These are phyloP conservation scores for Threskiornis aethiopicus DNA, from an alignment of 2,797 vertebrate genomes.

Conservation along the genomic window DNA sequence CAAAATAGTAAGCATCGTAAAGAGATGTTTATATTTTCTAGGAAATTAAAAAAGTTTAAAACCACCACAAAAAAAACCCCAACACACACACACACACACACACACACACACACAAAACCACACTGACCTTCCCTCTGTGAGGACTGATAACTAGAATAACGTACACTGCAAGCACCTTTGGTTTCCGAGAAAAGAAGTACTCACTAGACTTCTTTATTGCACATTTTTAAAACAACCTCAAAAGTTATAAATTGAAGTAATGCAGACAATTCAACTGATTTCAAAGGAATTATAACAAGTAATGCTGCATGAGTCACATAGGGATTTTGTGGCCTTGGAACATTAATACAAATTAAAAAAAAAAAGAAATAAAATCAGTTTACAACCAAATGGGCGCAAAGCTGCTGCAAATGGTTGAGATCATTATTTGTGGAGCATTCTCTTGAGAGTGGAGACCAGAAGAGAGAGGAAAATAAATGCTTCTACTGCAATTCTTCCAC, in stretches of 20 bases:
- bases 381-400: not conserved
- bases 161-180: not conserved
- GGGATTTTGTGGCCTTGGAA: not conserved
- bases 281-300: not conserved
- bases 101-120: not conserved
- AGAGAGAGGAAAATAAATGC: not conserved
- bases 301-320: not conserved
- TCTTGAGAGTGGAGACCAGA: not conserved
- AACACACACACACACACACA: not conserved
- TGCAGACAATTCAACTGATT: not conserved
- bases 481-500: not conserved
- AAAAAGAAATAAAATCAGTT: not conserved
- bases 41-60: not conserved
- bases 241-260: not conserved
- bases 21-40: not conserved
- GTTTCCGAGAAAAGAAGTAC: not conserved
- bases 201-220: not conserved
- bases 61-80: accelerated
- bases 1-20: not conserved
- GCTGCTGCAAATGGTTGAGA: not conserved
- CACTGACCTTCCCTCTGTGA: not conserved
- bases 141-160: not conserved
- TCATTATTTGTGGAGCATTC: not conserved
- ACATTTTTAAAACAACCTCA: not conserved
- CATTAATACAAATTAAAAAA: not conserved